Base-by-base conservation (phyloP, 1,140 invertebrate species). In the Euwallacea similis region DNA sequence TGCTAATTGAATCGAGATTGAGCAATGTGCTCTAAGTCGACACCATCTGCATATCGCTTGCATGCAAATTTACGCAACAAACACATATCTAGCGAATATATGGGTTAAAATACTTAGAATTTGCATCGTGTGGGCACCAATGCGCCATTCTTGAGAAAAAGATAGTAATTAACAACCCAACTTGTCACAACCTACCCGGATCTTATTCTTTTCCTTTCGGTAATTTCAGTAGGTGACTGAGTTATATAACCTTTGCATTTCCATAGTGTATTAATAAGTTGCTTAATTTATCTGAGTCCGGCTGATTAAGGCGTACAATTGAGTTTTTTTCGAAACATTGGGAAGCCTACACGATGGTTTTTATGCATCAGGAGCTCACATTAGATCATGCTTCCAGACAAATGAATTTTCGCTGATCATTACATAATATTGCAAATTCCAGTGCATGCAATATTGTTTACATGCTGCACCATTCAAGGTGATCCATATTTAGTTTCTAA, bases 401-500 rank as follows among this genome's bases (percentile, higher is more conserved):
- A 50, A 13, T 50, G 46, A 13, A 2, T 50, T 10, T 11, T 13
- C 46, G 9, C 9, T 11, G 13, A 6, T 50, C 13, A 50, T 13
- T 13, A 13, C 9, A 11, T 10, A 50, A 13, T 11, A 50, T 11
- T 50, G 46, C 13, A 10, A 10, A 50, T 56, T 56, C 54, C 54
- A 56, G 2, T 56, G 46, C 54, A 56, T 21, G n/a, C 11, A 21
- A 33, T 33, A 33, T 7, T 16, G 16, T 56, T 56, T 56, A 56
- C 54, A 56, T 56, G 11, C 8, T 21, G 16, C 10, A 42, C 8
- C 16, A 11, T 60, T 60, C 58, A 60, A 60, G 58, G 58, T 60
- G 58, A 60, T 60, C 58, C 58, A 60, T 60, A 60, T 60, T 60
- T 42, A 42, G 58, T 41, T 60, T 60, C 58, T 41, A 60, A 60